These are phyloP conservation scores for Platorchestia sp. DNA, from an alignment of 1,140 invertebrate genomes.

Conservation along the genomic window DNA sequence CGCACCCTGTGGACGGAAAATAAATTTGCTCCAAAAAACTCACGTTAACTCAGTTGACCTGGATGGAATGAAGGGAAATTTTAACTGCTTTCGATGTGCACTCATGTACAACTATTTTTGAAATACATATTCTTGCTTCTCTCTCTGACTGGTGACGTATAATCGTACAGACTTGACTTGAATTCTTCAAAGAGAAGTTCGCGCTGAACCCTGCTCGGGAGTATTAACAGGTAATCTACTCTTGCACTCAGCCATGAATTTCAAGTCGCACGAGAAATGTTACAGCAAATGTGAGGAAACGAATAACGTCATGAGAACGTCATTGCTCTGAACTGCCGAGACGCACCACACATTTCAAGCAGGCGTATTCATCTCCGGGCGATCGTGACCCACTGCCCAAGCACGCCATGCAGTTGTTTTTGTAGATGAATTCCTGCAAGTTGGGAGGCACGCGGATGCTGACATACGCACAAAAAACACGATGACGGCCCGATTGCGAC, in stretches of 20 bases:
- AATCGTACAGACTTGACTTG: background rate
- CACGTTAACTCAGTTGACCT: background rate
- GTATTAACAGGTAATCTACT: background rate
- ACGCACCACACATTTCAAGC: background rate
- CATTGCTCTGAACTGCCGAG: background rate
- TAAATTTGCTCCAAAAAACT: background rate
- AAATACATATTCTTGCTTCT: background rate
- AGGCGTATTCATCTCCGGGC: background rate
- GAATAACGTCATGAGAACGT: background rate
- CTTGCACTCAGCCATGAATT: background rate
- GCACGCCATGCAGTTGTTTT: background rate
- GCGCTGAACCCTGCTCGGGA: background rate
- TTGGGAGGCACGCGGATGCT: slow-evolving; percentile 33
- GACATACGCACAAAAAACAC: background rate
- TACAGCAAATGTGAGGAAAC: background rate
- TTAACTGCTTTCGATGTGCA: background rate
- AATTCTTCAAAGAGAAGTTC: background rate
- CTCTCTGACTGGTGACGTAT: background rate
- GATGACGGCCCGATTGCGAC: slow-evolving; percentile 6
- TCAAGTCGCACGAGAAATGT: background rate
- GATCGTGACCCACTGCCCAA: background rate
- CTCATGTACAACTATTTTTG: background rate
- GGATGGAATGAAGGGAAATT: background rate
- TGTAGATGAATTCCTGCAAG: background rate
- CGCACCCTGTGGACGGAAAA: background rate